These are phyloP conservation scores for Cephus cinctus DNA, from an alignment of 1,140 invertebrate genomes.

Conservation along the genomic window DNA sequence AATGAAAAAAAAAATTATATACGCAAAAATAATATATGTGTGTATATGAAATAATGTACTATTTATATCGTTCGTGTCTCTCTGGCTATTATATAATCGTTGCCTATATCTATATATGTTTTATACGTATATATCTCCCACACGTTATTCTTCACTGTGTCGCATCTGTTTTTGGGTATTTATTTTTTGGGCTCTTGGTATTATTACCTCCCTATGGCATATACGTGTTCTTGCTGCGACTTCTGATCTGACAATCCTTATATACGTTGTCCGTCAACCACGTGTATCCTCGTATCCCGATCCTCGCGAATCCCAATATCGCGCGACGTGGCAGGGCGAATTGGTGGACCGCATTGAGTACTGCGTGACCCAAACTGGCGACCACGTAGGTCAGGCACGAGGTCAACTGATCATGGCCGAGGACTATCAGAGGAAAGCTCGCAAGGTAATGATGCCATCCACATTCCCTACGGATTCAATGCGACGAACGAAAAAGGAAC, in stretches of 20 bases:
- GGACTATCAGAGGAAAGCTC: constrained; percentile 81
- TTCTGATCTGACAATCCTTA: too few relatives aligned
- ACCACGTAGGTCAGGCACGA: constrained; percentile 79
- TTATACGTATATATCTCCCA: too few relatives aligned
- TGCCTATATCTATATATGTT: constrained; percentile 20
- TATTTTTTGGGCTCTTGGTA: too few relatives aligned
- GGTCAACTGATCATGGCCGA: constrained; percentile 76
- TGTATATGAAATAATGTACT: constrained; percentile 34
- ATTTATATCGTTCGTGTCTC: constrained; percentile 12
- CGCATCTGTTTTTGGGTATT: too few relatives aligned
- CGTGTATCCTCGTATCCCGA: too few relatives aligned
- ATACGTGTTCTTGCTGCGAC: too few relatives aligned
- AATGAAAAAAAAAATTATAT: not conserved
- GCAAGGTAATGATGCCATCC: constrained; percentile 95
- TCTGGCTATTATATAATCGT: constrained; percentile 9
- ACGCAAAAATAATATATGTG: constrained; percentile 36
- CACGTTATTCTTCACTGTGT: too few relatives aligned
- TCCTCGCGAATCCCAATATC: constrained; percentile 22
- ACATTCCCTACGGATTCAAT: too few relatives aligned
- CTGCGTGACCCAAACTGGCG: constrained; percentile 77
- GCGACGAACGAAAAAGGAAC: too few relatives aligned
- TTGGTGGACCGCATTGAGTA: constrained; percentile 91
- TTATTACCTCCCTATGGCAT: too few relatives aligned
- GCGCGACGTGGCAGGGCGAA: constrained; percentile 71
- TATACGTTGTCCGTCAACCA: too few relatives aligned